Evolutionary conservation across 2,888 invertebrate genomes (phyloP), one percentile per base, ranked within the genome.

Genomic region (Clostera curtula): DNA sequence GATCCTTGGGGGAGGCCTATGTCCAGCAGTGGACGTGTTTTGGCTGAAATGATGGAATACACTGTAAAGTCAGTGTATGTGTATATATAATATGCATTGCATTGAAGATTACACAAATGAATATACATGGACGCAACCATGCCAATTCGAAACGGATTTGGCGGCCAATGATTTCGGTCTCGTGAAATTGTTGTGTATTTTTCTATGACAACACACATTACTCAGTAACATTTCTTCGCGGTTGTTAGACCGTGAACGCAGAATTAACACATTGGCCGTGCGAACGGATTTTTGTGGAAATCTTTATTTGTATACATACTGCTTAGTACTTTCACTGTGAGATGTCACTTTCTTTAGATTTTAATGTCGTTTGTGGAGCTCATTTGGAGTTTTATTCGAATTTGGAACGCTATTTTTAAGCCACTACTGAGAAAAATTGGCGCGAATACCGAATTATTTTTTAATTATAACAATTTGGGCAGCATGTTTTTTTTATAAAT

Each of bases 241-340:
- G 43, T 46, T 59, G 52, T 72, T 66, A 66, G 38, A 53, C 51
- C 55, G 51, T 64, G 54, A 48, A 48, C 28, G 18, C 17, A 38
- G 40, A 59, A 70, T 74, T 69, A 74, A 63, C 65, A 67, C 68
- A 62, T 64, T 63, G 56, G 42, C 40, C 60, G 71, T 73, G 76
- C 63, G 71, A 74, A 72, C 44, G 49, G 49, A 49, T 49, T 58
- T 58, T 54, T 58, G 57, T 54, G 61, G 60, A 69, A 66, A n/a
- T n/a, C 69, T 64, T 49, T 56, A 45, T 51, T 44, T 46, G 49
- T 36, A 30, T 36, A 46, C 45, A 36, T 33, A 40, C 27, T 27
- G 30, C 32, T 37, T 23, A 29, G 25, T n/a, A 70, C 76, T 79
- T 79, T 79, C 76, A 68, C 76, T 67, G 23, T 6, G 43, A n/a